These are phyloP conservation scores for Oryctes rhinoceros DNA, from an alignment of 1,140 invertebrate species.

Conservation along the genomic window DNA sequence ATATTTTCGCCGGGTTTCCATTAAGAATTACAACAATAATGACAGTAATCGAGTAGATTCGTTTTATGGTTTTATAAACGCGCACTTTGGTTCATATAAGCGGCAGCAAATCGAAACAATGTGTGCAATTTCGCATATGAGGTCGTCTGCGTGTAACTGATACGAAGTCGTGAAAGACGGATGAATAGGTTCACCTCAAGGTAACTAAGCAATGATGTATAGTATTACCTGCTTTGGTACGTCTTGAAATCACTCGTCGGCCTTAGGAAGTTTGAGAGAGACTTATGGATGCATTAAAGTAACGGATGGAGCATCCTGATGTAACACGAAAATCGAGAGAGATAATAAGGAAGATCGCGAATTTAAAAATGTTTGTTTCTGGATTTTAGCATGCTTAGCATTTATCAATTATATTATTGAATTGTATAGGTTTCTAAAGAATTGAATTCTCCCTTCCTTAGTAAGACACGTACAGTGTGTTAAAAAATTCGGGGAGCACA, in stretches of 20 bases:
- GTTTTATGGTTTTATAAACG: slow-evolving; percentile 15
- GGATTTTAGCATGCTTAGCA: too few species aligned
- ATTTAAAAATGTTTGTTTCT: too few species aligned
- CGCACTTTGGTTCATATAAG: not conserved
- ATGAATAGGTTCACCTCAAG: slow-evolving; percentile 27
- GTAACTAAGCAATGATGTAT: slow-evolving; percentile 27
- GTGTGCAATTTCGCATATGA: slow-evolving; percentile 22
- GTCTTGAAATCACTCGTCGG: not conserved
- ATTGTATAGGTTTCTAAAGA: too few species aligned
- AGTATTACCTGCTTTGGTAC: slow-evolving; percentile 17
- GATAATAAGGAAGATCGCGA: too few species aligned
- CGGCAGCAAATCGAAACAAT: slow-evolving; percentile 2
- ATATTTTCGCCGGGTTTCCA: slow-evolving; percentile 12
- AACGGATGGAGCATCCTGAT: not conserved
- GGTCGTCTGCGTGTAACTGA: slow-evolving; percentile 25
- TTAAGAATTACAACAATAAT: slow-evolving; percentile 28
- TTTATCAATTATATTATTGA: too few species aligned
- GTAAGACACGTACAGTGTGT: too few species aligned
- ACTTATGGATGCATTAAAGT: slow-evolving; percentile 4
- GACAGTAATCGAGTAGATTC: not conserved
- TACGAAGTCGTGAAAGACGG: not conserved
- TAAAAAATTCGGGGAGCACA: too few species aligned
- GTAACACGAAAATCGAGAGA: too few species aligned
- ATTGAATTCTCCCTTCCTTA: too few species aligned
- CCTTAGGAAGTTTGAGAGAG: not conserved